These are phyloP conservation scores for Parthenolecanium corni DNA, from an alignment of 2,888 invertebrate species.

Conservation along the genomic window DNA sequence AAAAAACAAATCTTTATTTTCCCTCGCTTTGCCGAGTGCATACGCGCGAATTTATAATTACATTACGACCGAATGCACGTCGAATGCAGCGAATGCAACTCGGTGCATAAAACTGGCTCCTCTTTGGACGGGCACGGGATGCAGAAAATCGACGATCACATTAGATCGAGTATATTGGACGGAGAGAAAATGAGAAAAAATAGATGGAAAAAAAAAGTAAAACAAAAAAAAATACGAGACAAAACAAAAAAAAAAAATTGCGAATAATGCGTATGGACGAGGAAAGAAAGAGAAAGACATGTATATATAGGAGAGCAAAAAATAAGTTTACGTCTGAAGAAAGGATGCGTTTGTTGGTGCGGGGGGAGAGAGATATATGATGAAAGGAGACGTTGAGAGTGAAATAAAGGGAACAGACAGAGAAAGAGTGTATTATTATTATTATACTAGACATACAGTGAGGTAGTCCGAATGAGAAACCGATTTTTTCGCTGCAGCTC, in stretches of 20 bases:
- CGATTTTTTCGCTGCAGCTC: not conserved
- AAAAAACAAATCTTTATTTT: not conserved
- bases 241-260: not conserved
- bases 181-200: slow-evolving; percentile 1
- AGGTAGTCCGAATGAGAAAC: not conserved
- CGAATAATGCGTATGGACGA: not conserved
- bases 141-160: slow-evolving; percentile 26
- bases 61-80: slow-evolving; percentile 22
- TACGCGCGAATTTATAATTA: not conserved
- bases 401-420: not conserved
- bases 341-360: not conserved
- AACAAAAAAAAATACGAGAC: not conserved
- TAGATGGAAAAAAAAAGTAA: not conserved
- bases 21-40: not conserved
- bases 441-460: not conserved
- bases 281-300: slow-evolving; percentile 2
- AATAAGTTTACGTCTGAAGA: not conserved
- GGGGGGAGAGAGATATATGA: not conserved
- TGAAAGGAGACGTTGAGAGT: not conserved
- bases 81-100: slow-evolving; percentile 14
- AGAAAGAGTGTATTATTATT: too few species aligned
- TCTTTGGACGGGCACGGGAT: slow-evolving; percentile 5
- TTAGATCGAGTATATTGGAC: slow-evolving; percentile 10
- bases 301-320: not conserved
- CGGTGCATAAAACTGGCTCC: slow-evolving; percentile 25